A percentile compares a stretch with the other conserved stretches of the same genome.
phyloP scores from a whole-genome alignment of 2,888 invertebrate species.

The Cheilosia vernalis region DNA sequence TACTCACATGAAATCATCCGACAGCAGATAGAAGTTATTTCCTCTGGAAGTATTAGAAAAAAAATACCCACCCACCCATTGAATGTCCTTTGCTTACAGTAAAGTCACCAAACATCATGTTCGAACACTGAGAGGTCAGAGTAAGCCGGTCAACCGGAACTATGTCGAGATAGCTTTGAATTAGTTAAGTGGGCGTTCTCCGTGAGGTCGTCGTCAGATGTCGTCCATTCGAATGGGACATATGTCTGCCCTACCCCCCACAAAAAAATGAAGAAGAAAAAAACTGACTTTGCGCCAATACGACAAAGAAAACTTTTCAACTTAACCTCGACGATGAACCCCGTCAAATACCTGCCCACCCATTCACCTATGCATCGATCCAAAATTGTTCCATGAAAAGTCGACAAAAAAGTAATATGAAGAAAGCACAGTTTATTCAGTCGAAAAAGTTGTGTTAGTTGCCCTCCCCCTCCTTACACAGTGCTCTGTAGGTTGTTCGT shows the following conservation, averaged over 20 bases:
- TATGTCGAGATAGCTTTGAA: slow-evolving; percentile 40
- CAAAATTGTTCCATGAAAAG: slow-evolving; percentile 11
- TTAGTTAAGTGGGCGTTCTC: slow-evolving; percentile 61
- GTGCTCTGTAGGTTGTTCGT: not conserved
- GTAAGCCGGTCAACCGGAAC: slow-evolving; percentile 34
- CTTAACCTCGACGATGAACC: slow-evolving; percentile 17
- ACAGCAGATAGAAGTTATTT: not conserved
- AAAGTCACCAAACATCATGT: slow-evolving; percentile 15
- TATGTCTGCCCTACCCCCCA: slow-evolving; percentile 24
- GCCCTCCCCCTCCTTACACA: not conserved
- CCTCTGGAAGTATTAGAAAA: not conserved
- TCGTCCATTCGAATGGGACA: slow-evolving; percentile 58
- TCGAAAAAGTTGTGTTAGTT: slow-evolving; percentile 56
- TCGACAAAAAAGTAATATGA: slow-evolving; percentile 18
- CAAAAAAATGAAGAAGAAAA: not conserved
- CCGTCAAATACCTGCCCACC: slow-evolving; percentile 12
- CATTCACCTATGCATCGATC: slow-evolving; percentile 41
- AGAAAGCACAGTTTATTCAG: slow-evolving; percentile 42
- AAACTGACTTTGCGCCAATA: not conserved
- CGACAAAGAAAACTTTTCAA: slow-evolving; percentile 19
- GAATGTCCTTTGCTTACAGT: slow-evolving; percentile 3
- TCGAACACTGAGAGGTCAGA: slow-evolving; percentile 21
- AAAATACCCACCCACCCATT: not conserved
- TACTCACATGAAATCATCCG: not conserved
- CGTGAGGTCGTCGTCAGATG: slow-evolving; percentile 66